Evolutionary conservation across 2,797 vertebrate genomes (phyloP).

Genomic region (Morelia viridis): DNA sequence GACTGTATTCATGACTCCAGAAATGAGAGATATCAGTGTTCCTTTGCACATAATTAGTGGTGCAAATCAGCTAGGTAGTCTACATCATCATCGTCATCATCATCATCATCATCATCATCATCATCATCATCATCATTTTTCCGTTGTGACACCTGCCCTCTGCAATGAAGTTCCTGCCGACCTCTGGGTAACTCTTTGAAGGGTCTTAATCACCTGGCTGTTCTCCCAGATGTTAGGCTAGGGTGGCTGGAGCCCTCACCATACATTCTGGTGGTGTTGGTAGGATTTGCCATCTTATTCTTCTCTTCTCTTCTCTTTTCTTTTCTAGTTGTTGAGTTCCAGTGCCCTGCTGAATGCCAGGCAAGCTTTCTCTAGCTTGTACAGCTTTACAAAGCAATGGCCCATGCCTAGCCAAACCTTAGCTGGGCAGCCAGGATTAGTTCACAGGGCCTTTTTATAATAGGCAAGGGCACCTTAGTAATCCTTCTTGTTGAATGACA

Average conservation of each 20-base stretch:
- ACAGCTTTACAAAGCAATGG: slow-evolving; percentile 98
- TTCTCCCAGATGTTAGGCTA: too few species aligned
- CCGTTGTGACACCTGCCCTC: too few species aligned
- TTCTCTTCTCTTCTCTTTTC: too few species aligned
- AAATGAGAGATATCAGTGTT: background rate
- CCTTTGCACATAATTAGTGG: background rate
- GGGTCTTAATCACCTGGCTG: too few species aligned
- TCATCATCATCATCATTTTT: background rate
- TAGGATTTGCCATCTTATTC: too few species aligned
- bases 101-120: background rate
- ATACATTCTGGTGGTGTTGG: too few species aligned
- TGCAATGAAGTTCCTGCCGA: too few species aligned
- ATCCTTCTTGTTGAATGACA: slow-evolving; percentile 99
- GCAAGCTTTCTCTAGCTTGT: slow-evolving; percentile 95
- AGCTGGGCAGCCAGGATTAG: slow-evolving; percentile 96
- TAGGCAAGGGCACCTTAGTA: slow-evolving; percentile 97
- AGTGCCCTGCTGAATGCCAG: slow-evolving; percentile 92
- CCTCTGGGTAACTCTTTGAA: too few species aligned
- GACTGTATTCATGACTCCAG: background rate
- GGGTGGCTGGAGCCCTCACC: too few species aligned
- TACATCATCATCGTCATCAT: background rate
- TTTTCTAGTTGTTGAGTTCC: slow-evolving; percentile 80
- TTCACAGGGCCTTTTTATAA: slow-evolving; percentile 97
- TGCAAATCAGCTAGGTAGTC: background rate
- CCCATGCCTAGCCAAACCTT: slow-evolving; percentile 97